Evolutionary conservation across 2,888 invertebrate species (phyloP).

Genomic region (Phymatocera aterrima): DNA sequence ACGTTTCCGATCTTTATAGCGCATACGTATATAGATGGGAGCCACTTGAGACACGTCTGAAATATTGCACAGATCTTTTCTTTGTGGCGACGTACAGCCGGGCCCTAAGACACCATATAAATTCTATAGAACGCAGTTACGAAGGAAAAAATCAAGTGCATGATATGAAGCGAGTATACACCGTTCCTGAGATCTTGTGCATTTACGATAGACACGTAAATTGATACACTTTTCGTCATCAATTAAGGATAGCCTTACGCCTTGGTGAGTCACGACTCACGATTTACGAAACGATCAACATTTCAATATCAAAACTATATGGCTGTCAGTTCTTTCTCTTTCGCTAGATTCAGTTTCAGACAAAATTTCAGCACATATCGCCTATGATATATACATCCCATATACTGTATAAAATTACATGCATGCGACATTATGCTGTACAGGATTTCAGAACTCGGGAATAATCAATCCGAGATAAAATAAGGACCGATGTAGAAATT

Average conservation of each 20-base stretch:
- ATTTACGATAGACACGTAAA: neutral
- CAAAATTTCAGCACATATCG: too few relatives aligned
- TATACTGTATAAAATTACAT: too few relatives aligned
- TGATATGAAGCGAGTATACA: neutral
- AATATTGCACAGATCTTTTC: slow-evolving; percentile 16
- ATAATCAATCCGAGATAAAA: neutral
- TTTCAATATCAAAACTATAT: neutral
- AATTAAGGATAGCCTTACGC: slow-evolving; percentile 2
- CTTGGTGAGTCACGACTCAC: neutral
- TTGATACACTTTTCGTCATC: neutral
- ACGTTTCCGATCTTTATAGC: neutral
- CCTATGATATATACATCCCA: too few relatives aligned
- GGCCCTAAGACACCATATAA: neutral
- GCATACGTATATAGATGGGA: neutral
- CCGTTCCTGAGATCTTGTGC: neutral
- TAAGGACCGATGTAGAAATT: neutral
- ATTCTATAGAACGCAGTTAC: neutral
- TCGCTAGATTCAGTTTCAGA: too few relatives aligned
- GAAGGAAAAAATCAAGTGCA: neutral
- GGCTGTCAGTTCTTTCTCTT: too few relatives aligned
- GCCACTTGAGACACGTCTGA: slow-evolving; percentile 21
- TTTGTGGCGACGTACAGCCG: neutral
- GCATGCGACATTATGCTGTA: too few relatives aligned
- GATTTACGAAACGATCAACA: neutral
- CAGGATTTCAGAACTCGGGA: neutral